Base-by-base conservation (phyloP, 2,888 invertebrate genomes). In the Dascillus cervinus region DNA sequence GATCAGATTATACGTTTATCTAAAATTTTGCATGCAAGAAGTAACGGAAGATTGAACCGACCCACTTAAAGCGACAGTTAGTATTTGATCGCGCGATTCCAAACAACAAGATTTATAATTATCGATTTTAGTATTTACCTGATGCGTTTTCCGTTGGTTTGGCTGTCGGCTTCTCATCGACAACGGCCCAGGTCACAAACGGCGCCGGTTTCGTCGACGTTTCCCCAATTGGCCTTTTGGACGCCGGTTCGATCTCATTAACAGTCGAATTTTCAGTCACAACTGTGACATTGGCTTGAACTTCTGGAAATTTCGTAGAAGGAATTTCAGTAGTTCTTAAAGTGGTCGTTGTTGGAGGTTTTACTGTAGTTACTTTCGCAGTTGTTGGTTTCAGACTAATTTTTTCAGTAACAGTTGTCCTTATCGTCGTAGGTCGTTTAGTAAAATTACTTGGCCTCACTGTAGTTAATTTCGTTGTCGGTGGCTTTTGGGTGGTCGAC, bases 401-500 rank as follows among this genome's bases (percentile, higher is more conserved):
- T 26, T 53, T 54, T 23, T 52, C 50, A 4, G n/a, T n/a, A n/a
- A n/a, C n/a, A n/a, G 45, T 29, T 27, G 47, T 38, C 9, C 49
- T 55, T 1, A 58, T 43, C 13, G 50, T 41, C 32, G 54, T 37
- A 29, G 52, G 50, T 37, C 52, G 54, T 14, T 54, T 19, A 65
- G 35, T 47, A 6, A 34, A 42, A 20, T 40, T 39, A 23, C 31
- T 34, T 13, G 37, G 60, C 29, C 52, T 54, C 13, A n/a, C n/a
- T n/a, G n/a, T n/a, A n/a, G n/a, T n/a, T n/a, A n/a, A n/a, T n/a
- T n/a, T n/a, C n/a, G 64, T 62, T 4, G 38, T 65, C 64, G 20
- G 50, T 48, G 23, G 66, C 68, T 49, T 65, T 61, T 43, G 48
- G 25, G 52, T 33, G 50, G 50, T 44, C 8, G 42, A 29, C 13